Evolutionary conservation across 2,888 invertebrate genomes (phyloP).

Genomic region (Timema cristinae): DNA sequence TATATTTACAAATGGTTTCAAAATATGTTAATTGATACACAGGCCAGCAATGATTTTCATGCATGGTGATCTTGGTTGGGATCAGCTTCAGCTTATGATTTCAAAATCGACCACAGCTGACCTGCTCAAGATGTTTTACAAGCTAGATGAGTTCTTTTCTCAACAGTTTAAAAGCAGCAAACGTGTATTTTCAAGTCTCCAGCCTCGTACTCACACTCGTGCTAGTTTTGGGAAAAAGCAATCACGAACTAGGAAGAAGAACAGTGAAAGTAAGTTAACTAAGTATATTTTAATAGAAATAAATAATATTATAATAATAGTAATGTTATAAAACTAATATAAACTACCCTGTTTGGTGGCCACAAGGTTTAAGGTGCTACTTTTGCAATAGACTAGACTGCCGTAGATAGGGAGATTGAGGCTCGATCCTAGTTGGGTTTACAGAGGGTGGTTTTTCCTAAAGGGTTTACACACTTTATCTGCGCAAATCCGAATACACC

Average conservation of each 20-base stretch:
- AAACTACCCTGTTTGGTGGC: no score
- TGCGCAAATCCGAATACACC: no score
- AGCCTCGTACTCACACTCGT: constrained; percentile 45
- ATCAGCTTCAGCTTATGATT: constrained; percentile 94
- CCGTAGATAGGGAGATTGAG: no score
- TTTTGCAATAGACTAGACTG: no score
- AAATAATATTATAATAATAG: neutral
- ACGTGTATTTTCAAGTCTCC: constrained; percentile 76
- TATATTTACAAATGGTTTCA: no score
- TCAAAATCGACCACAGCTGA: constrained; percentile 96
- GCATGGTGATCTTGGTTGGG: constrained; percentile 91
- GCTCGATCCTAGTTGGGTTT: no score
- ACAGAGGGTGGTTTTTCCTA: no score
- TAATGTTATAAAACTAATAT: no score
- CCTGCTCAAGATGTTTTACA: constrained; percentile 92
- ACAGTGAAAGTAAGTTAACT: neutral
- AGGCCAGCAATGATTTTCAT: constrained; percentile 87
- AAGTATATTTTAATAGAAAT: neutral
- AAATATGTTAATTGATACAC: constrained; percentile 16
- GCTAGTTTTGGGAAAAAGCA: constrained; percentile 30
- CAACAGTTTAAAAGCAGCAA: constrained; percentile 97
- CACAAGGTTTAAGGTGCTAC: no score
- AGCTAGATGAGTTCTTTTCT: constrained; percentile 95
- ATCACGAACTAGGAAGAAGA: constrained; percentile 23
- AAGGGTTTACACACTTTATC: no score